phyloP scores from a whole-genome alignment of 1,140 invertebrate genomes.

The Campoletis sonorensis region DNA sequence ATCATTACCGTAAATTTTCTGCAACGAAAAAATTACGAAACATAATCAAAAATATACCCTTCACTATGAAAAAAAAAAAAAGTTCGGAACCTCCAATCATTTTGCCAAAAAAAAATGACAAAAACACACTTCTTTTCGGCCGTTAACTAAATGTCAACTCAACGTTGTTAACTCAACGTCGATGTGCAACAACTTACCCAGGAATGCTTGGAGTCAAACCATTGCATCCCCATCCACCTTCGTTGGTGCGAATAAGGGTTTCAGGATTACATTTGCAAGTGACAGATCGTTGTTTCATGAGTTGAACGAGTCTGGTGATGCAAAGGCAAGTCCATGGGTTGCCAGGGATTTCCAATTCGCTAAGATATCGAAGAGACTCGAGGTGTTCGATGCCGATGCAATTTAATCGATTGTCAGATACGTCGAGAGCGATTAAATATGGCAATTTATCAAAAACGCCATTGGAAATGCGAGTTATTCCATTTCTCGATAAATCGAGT shows the following conservation, averaged over 20 bases:
- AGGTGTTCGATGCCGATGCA: conserved; percentile 63
- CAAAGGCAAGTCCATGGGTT: conserved; percentile 67
- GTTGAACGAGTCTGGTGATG: conserved; percentile 52
- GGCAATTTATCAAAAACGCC: conserved; percentile 58
- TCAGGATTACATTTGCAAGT: conserved; percentile 53
- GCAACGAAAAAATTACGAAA: too few relatives aligned
- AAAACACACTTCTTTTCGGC: too few relatives aligned
- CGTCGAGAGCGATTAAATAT: conserved; percentile 52
- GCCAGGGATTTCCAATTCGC: conserved; percentile 46
- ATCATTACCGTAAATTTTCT: too few relatives aligned
- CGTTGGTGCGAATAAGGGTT: conserved; percentile 42
- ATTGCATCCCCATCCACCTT: conserved; percentile 52
- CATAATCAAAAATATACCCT: too few relatives aligned
- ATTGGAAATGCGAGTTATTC: conserved; percentile 59
- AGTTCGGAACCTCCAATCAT: too few relatives aligned
- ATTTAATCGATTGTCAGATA: conserved; percentile 63
- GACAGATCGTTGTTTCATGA: conserved; percentile 54
- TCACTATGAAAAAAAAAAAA: too few relatives aligned
- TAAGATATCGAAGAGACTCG: conserved; percentile 50
- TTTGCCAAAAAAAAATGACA: too few relatives aligned
- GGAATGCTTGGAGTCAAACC: not conserved
- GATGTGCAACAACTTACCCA: not conserved
- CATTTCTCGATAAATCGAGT: conserved; percentile 61
- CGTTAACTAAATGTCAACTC: too few relatives aligned
- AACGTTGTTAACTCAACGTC: not conserved